A percentile compares a stretch with the other conserved stretches of the same genome.
These are phyloP conservation scores for Nothoprocta pentlandii DNA, from an alignment of 2,113 vertebrate species.

Conservation along the genomic window DNA sequence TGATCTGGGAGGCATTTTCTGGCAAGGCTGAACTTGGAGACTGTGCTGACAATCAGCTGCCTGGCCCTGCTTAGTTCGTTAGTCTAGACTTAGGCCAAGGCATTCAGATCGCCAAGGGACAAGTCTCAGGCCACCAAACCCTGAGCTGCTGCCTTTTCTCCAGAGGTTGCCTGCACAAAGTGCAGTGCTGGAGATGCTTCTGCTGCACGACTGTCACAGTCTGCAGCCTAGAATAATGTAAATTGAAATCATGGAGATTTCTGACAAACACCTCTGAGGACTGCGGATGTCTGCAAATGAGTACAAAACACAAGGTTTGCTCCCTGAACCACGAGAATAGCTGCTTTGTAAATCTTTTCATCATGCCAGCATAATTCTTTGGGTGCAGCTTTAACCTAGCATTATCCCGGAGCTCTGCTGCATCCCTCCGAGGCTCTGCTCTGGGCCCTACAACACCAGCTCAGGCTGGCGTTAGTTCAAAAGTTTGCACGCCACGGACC, in stretches of 20 bases:
- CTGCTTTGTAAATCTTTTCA: neutral
- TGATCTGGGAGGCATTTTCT: neutral
- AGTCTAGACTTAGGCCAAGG: neutral
- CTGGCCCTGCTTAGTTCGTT: neutral
- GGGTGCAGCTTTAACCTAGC: neutral
- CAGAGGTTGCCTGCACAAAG: neutral
- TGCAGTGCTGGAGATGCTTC: accelerated
- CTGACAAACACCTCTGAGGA: neutral
- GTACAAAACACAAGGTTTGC: neutral
- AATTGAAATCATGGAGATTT: neutral
- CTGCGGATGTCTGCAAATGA: neutral
- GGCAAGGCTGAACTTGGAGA: neutral
- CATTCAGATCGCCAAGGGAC: neutral
- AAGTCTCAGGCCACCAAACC: neutral
- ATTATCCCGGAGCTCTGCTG: neutral
- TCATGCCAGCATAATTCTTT: neutral
- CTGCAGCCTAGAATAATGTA: neutral
- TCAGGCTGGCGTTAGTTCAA: neutral
- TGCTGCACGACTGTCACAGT: neutral
- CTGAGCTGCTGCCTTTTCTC: neutral
- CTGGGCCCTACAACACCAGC: neutral
- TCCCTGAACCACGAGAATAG: neutral
- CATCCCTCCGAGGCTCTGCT: neutral
- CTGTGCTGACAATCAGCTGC: neutral
- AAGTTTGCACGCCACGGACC: neutral